These are phyloP conservation scores for Atrichornis clamosus DNA, from an alignment of 2,113 vertebrate genomes.

Conservation along the genomic window DNA sequence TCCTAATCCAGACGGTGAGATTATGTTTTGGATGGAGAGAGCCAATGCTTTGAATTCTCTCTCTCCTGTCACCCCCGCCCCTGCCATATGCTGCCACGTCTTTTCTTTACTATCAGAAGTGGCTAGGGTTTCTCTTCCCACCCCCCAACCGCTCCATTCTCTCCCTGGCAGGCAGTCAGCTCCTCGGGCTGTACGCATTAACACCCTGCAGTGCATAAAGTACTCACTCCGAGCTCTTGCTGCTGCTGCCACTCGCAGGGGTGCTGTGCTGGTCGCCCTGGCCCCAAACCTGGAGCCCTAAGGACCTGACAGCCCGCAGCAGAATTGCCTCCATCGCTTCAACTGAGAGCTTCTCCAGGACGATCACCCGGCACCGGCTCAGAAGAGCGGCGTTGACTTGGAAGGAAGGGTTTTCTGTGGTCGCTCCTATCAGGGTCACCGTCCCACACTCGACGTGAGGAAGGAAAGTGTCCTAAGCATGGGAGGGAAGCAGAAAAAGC, in stretches of 20 bases:
- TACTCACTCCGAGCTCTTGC: constrained; percentile 82
- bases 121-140: constrained; percentile 44
- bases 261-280: constrained; percentile 48
- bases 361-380: constrained; percentile 93
- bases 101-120: constrained; percentile 59
- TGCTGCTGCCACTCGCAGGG: constrained; percentile 68
- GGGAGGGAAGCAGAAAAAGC: constrained; percentile 74
- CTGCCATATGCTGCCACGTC: constrained; percentile 24
- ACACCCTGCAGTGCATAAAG: constrained; percentile 70
- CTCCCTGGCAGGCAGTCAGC: constrained; percentile 68
- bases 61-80: neutral
- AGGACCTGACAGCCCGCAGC: constrained; percentile 78
- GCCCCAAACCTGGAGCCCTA: constrained; percentile 83
- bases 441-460: constrained; percentile 97
- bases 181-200: constrained; percentile 63
- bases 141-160: constrained; percentile 42
- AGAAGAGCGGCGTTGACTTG: constrained; percentile 93
- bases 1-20: constrained; percentile 4
- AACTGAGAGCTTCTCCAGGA: constrained; percentile 88
- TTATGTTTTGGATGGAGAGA: neutral
- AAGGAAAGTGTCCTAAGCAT: constrained; percentile 86
- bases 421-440: constrained; percentile 93
- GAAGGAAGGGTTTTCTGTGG: constrained; percentile 98
- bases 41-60: constrained; percentile 23
- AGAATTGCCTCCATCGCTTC: constrained; percentile 89